Percentiles rank a stretch among this genome's conserved stretches.
phyloP scores from a whole-genome alignment of 2,113 vertebrate species.

The Notiomystis cincta region DNA sequence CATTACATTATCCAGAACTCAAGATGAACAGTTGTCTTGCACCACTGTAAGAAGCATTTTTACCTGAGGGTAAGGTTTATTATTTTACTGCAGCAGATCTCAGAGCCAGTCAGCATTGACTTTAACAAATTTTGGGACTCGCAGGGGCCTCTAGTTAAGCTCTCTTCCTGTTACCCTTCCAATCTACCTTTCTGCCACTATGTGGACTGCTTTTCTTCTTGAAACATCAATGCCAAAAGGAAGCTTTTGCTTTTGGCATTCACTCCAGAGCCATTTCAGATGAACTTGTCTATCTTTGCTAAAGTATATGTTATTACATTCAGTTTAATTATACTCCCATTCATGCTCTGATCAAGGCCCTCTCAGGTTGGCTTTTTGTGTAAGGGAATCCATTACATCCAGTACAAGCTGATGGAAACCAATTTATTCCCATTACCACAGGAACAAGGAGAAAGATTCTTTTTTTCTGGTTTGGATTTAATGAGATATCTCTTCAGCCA shows the following conservation, averaged over 20 bases:
- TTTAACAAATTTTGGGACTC: neutral
- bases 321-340: neutral
- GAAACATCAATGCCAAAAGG: neutral
- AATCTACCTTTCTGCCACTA: neutral
- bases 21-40: neutral
- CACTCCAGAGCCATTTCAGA: neutral
- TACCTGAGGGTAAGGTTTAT: neutral
- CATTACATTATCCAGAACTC: neutral
- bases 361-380: neutral
- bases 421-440: neutral
- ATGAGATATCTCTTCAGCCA: neutral
- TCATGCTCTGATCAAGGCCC: neutral
- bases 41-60: neutral
- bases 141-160: neutral
- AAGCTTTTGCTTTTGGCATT: neutral
- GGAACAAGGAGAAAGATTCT: neutral
- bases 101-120: neutral
- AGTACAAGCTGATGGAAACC: neutral
- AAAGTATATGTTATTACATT: neutral
- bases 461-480: neutral
- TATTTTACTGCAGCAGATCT: neutral
- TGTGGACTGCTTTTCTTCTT: neutral
- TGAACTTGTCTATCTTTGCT: neutral
- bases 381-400: neutral
- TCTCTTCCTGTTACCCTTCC: neutral